Evolutionary conservation across 2,113 vertebrate species (phyloP).

Genomic region (Macquaria australasica): DNA sequence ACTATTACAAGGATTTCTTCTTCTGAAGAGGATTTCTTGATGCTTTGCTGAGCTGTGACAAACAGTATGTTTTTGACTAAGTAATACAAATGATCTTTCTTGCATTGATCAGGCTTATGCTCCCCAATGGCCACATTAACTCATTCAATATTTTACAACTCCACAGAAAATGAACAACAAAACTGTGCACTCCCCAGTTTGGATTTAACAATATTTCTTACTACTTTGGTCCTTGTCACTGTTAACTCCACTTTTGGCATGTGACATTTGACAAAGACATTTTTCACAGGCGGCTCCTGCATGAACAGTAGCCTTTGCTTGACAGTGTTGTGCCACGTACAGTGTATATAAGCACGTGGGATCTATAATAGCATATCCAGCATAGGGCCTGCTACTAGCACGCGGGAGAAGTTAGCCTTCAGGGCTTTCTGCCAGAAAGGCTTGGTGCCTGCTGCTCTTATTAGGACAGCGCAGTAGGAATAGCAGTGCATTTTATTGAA

Average conservation of each 20-base stretch:
- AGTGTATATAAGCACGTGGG: too few species aligned
- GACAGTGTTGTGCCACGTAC: too few species aligned
- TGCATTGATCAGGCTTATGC: background rate
- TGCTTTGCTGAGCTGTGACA: slow-evolving; percentile 13
- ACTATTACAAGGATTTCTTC: background rate
- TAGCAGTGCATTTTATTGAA: too few species aligned
- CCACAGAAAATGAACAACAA: background rate
- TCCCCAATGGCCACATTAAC: background rate
- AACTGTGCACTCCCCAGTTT: background rate
- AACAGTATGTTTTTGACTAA: slow-evolving; percentile 8
- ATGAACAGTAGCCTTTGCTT: too few species aligned
- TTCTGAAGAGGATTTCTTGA: background rate
- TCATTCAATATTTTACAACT: background rate
- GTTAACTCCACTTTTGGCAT: background rate
- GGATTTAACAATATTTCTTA: background rate
- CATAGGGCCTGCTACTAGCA: too few species aligned
- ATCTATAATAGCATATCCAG: too few species aligned
- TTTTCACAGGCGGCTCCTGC: too few species aligned
- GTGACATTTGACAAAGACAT: too few species aligned
- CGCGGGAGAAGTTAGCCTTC: too few species aligned
- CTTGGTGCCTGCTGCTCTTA: too few species aligned
- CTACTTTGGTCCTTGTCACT: background rate
- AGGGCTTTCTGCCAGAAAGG: too few species aligned
- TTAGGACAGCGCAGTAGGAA: too few species aligned
- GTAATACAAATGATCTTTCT: background rate